Conservation (phyloP, 2,888 invertebrate genomes). For the Eupsilia transversa region DNA sequence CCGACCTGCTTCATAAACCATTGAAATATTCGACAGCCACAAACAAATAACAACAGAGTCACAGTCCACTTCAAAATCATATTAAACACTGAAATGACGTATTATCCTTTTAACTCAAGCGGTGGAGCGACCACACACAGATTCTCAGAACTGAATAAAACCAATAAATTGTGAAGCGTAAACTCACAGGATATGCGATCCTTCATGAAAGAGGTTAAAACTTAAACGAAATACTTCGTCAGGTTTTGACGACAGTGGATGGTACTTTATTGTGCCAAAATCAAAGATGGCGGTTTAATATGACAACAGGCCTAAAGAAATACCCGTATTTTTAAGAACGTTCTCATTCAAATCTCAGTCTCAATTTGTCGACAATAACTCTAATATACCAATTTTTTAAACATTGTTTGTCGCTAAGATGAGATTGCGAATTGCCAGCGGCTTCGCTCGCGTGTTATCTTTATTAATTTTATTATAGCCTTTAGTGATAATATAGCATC, state of each 20-base stretch:
- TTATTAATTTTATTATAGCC: no score
- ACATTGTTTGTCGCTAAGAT: neutral
- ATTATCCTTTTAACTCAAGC: constrained; percentile 37
- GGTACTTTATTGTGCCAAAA: neutral
- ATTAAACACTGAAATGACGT: constrained; percentile 24
- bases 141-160: constrained; percentile 58
- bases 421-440: no score
- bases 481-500: no score
- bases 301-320: no score
- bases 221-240: constrained; percentile 11
- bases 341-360: no score
- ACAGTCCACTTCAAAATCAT: constrained; percentile 26
- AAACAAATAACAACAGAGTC: neutral
- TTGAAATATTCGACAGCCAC: neutral
- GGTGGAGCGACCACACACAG: constrained; percentile 46
- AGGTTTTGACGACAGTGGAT: neutral
- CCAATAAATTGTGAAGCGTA: constrained; percentile 46
- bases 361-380: neutral
- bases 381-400: no score
- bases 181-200: constrained; percentile 50
- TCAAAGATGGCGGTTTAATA: neutral
- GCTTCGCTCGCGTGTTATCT: no score
- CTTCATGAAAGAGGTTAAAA: constrained; percentile 30
- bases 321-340: neutral
- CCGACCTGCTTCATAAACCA: neutral